A percentile compares a stretch with the other conserved stretches of the same genome.
phyloP scores from a whole-genome alignment of 2,888 invertebrate genomes.

The Autographa gamma region DNA sequence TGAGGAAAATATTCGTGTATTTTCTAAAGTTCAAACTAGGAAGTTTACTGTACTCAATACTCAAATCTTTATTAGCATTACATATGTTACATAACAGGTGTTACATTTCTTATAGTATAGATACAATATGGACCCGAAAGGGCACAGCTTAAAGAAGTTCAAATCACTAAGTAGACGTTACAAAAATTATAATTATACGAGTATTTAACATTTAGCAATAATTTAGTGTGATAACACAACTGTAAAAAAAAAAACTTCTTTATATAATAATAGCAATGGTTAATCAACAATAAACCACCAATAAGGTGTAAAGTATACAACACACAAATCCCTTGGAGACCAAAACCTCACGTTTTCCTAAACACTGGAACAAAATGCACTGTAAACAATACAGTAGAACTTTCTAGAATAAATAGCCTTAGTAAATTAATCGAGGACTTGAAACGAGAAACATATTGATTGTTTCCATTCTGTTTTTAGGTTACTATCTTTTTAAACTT shows the following conservation, averaged over 20 bases:
- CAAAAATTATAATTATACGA: too few relatives aligned
- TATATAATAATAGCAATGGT: background rate
- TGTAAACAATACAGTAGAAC: constrained; percentile 45
- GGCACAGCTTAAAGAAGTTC: too few relatives aligned
- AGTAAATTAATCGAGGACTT: constrained; percentile 61
- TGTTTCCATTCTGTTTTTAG: constrained; percentile 29
- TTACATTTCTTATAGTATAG: too few relatives aligned
- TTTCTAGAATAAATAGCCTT: constrained; percentile 57
- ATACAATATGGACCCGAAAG: too few relatives aligned
- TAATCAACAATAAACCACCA: background rate
- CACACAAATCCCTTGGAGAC: background rate
- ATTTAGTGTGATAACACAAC: too few relatives aligned
- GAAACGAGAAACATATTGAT: constrained; percentile 60
- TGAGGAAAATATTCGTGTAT: background rate
- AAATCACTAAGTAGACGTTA: too few relatives aligned
- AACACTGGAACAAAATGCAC: constrained; percentile 37
- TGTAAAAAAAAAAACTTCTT: too few relatives aligned
- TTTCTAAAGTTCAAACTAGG: too few relatives aligned
- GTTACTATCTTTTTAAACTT: background rate
- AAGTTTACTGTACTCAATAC: too few relatives aligned
- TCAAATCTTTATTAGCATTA: too few relatives aligned
- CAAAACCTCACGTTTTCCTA: background rate
- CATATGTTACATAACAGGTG: too few relatives aligned
- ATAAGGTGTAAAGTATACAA: background rate
- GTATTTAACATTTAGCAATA: too few relatives aligned